Conservation (phyloP, 2,113 vertebrate species). For the Elachura formosa region DNA sequence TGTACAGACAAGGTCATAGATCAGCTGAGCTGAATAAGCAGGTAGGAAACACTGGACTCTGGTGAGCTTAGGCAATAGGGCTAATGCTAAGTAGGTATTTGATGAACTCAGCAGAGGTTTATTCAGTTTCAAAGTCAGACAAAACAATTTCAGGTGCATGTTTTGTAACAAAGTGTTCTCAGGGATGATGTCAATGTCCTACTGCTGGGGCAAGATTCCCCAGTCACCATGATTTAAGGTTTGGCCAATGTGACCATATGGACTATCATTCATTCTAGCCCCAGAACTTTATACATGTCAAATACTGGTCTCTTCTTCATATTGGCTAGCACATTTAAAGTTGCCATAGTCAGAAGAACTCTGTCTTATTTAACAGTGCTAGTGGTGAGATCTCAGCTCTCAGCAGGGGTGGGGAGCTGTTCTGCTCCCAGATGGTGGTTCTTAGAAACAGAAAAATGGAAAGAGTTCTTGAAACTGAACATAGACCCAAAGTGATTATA, state of each 20-base stretch:
- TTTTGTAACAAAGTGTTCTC: not conserved
- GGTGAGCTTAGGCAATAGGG: not conserved
- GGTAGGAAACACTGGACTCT: not conserved
- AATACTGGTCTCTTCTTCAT: not conserved
- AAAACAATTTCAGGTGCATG: not conserved
- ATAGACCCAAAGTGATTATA: not conserved
- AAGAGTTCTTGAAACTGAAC: not conserved
- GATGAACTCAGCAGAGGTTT: not conserved
- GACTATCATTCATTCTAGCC: not conserved
- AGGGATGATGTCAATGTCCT: not conserved
- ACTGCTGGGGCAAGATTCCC: not conserved
- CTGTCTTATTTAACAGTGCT: not conserved
- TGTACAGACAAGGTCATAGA: not conserved
- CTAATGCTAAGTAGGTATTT: not conserved
- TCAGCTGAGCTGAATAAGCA: not conserved
- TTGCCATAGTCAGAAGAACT: not conserved
- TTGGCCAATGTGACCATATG: not conserved
- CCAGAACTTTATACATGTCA: not conserved
- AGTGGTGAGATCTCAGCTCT: not conserved
- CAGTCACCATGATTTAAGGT: not conserved
- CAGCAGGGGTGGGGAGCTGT: not conserved
- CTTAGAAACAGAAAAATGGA: not conserved
- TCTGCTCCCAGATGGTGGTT: not conserved
- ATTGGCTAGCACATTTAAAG: not conserved
- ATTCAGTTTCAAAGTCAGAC: not conserved